These are phyloP conservation scores for Netelia virgata DNA, from an alignment of 2,888 invertebrate species.

Conservation along the genomic window DNA sequence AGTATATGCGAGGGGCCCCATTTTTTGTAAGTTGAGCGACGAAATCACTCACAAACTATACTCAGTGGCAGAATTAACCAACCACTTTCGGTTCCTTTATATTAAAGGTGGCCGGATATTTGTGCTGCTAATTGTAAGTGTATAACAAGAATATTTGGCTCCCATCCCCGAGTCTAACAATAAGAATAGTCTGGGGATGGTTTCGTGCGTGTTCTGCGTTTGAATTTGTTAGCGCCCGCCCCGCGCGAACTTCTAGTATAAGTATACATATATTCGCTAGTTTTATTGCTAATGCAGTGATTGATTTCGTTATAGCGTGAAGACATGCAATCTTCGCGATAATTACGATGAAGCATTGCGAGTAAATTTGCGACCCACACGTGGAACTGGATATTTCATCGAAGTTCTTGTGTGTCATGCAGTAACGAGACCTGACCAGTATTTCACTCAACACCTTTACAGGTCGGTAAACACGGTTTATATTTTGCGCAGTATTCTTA, in stretches of 20 bases:
- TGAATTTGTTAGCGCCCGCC: no score
- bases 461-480: constrained; percentile 22
- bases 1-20: no score
- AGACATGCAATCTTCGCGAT: constrained; percentile 32
- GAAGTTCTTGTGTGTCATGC: constrained; percentile 36
- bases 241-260: neutral
- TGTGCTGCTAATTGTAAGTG: no score
- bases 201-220: no score
- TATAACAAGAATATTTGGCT: no score
- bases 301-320: constrained; percentile 41
- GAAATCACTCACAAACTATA: no score
- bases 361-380: constrained; percentile 50
- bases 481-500: neutral
- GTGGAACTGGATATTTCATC: constrained; percentile 58
- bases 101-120: no score
- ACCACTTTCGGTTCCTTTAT: no score
- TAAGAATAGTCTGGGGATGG: no score
- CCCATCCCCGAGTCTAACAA: no score
- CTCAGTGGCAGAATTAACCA: no score
- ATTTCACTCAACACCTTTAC: constrained; percentile 57
- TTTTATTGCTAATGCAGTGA: constrained; percentile 40
- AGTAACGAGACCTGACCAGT: constrained; percentile 43
- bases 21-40: no score
- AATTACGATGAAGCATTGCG: constrained; percentile 19
- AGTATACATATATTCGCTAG: neutral